phyloP scores from a whole-genome alignment of 2,113 vertebrate species.

The Epinephelus fuscoguttatus region DNA sequence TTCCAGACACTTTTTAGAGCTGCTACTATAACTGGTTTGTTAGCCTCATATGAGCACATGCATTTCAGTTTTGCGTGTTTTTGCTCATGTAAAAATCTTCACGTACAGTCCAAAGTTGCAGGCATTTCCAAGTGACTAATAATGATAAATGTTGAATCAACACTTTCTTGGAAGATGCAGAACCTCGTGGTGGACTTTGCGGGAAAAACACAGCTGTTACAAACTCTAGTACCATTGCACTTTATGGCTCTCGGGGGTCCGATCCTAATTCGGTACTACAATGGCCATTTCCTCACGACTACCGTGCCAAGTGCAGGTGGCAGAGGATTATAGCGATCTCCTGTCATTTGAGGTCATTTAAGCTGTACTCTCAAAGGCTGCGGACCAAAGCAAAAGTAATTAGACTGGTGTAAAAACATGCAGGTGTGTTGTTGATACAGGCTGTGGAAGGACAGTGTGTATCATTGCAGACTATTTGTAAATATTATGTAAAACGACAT shows the following conservation, averaged over 20 bases:
- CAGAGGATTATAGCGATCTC: constrained; percentile 39
- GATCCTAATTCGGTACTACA: constrained; percentile 65
- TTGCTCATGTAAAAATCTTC: neutral
- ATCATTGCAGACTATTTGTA: neutral
- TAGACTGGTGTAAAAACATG: constrained; percentile 14
- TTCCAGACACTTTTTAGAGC: no score
- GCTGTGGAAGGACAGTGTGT: neutral
- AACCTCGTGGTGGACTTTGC: neutral
- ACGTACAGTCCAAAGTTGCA: neutral
- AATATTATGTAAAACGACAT: neutral
- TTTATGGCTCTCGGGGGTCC: constrained; percentile 26
- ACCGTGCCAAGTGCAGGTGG: constrained; percentile 66
- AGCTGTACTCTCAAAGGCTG: constrained; percentile 5
- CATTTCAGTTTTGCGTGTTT: neutral
- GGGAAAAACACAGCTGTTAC: constrained; percentile 22
- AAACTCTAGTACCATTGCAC: neutral
- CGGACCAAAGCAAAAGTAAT: constrained; percentile 21
- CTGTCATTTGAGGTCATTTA: constrained; percentile 31
- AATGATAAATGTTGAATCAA: neutral
- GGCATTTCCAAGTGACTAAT: neutral
- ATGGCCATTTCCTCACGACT: constrained; percentile 65
- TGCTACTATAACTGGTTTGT: neutral
- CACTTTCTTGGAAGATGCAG: neutral
- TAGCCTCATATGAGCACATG: neutral
- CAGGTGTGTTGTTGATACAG: neutral